Conservation (phyloP, 2,888 invertebrate species). For the Lepidocyrtinus sp. region DNA sequence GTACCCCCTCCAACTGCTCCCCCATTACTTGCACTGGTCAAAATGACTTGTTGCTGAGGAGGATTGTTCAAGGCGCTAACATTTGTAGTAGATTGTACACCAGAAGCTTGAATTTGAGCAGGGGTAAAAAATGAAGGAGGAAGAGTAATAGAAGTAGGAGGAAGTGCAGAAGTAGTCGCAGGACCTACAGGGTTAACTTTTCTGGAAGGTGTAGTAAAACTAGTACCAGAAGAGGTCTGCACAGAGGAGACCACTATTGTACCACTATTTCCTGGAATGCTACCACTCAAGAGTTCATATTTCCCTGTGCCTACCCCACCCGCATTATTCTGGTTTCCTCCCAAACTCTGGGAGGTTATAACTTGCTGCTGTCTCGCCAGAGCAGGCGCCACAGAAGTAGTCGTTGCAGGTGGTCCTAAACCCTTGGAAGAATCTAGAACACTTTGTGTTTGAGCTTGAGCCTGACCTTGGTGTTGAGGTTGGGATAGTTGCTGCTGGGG, state of each 20-base stretch:
- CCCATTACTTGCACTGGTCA: conserved; percentile 23
- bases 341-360: conserved; percentile 29
- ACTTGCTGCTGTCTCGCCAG: not conserved
- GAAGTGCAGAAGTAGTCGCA: conserved; percentile 19
- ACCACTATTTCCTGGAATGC: too few species aligned
- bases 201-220: not conserved
- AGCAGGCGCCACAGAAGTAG: not conserved
- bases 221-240: not conserved
- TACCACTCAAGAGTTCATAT: conserved; percentile 16
- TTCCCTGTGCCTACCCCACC: too few species aligned
- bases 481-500: not conserved
- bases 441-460: not conserved
- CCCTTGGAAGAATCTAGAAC: conserved; percentile 17
- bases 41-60: conserved; percentile 27
- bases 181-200: too few species aligned
- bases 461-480: not conserved
- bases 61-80: not conserved
- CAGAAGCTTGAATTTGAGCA: not conserved
- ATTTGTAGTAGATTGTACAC: not conserved
- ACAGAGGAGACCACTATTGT: not conserved
- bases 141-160: conserved; percentile 24
- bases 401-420: not conserved
- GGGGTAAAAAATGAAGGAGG: conserved; percentile 23
- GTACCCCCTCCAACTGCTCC: not conserved
- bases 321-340: conserved; percentile 4